Base-by-base conservation (phyloP, 2,888 invertebrate genomes). In the Cactoblastis cactorum region DNA sequence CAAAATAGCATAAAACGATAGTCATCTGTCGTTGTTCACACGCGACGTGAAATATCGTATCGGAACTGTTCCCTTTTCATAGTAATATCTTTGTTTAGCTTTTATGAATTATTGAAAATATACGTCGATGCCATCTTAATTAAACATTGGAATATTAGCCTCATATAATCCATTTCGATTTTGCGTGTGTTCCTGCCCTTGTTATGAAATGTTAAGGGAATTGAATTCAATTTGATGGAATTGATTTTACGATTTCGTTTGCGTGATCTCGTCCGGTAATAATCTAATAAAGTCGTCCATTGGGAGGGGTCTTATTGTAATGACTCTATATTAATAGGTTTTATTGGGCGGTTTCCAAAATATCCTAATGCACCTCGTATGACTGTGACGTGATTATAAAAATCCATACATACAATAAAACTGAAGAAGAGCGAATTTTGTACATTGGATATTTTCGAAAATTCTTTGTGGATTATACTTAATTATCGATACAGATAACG, bases 241-340 rank as follows among this genome's bases (percentile, higher is more conserved):
- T 86, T 84, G 85, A 80, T 80, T 86, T 87, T 82, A 86, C 82
- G 83, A 86, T 86, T 89, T 80, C 81, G 82, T 87, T 87, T 85
- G 88, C 88, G 88, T 89, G 88, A 83, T 85, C 74, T 80, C 77
- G 79, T 76, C 80, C 85, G 77, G 83, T 83, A 82, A 85, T 86
- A 87, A 86, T 81, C 69, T 78, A 84, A 85, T 88, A 80, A 79
- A 85, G 78, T 79, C 64, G 83, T 83, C 85, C 85, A 77, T 75
- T 72, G 82, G 86, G 83, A 83, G 71, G 80, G 83, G 77, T 71
- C 66, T 65, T 57, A 65, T 62, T 69, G 62, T 67, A 77, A 79
- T 81, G 78, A 80, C 75, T 84, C 75, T 73, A 79, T 80, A 80
- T 80, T 82, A 83, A 81, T 80, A 71, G 65, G 64, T 62, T 74